Evolutionary conservation across 1,140 invertebrate species (phyloP).

Genomic region (Drosophila sp.): DNA sequence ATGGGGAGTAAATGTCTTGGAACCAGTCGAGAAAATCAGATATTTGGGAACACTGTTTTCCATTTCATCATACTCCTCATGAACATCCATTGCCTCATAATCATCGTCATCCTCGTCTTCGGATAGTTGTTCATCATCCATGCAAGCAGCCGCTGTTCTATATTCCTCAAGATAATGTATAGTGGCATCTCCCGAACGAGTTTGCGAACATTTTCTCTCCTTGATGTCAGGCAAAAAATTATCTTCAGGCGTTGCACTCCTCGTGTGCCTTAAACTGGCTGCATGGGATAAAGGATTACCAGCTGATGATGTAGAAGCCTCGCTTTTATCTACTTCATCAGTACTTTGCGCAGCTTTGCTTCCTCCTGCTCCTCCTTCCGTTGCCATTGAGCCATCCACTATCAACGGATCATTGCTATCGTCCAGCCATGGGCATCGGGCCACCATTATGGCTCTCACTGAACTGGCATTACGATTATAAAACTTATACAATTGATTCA

Average conservation of each 20-base stretch:
- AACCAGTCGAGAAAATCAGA: constrained; percentile 93
- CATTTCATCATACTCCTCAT: constrained; percentile 83
- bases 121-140: constrained; percentile 20
- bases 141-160: constrained; percentile 42
- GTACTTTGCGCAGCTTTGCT: background rate
- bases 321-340: constrained; percentile 16
- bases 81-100: constrained; percentile 53
- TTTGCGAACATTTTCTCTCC: constrained; percentile 45
- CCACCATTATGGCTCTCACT: constrained; percentile 82
- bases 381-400: background rate
- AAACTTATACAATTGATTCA: constrained; percentile 91
- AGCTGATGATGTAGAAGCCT: constrained; percentile 30
- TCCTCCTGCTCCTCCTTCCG: background rate
- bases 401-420: constrained; percentile 69
- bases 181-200: constrained; percentile 52
- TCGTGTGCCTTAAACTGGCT: constrained; percentile 52
- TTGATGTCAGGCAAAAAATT: constrained; percentile 66
- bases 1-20: constrained; percentile 93
- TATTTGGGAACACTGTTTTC: constrained; percentile 86
- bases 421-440: constrained; percentile 81
- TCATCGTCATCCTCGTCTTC: constrained; percentile 68
- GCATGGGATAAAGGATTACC: constrained; percentile 68
- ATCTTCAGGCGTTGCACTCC: constrained; percentile 60
- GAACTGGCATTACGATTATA: constrained; percentile 93
- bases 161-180: constrained; percentile 75